Evolutionary conservation across 2,888 invertebrate genomes (phyloP).

Genomic region (Arctia plantaginis): DNA sequence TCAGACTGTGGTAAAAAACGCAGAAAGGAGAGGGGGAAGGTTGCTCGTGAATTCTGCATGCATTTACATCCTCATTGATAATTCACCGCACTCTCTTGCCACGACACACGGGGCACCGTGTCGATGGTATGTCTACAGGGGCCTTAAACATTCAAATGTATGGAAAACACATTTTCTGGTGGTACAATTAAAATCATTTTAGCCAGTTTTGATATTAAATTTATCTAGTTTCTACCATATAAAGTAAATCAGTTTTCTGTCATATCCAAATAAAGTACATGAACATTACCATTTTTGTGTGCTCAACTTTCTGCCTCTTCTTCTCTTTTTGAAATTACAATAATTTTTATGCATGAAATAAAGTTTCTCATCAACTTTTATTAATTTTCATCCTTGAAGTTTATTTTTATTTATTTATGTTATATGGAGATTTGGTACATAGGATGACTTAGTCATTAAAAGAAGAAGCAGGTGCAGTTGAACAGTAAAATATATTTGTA

Average conservation of each 20-base stretch:
- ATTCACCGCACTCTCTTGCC: slow-evolving; percentile 62
- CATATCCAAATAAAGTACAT: too few relatives aligned
- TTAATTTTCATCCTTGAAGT: background rate
- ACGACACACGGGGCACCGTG: slow-evolving; percentile 50
- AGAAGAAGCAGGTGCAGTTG: too few relatives aligned
- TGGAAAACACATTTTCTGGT: slow-evolving; percentile 13
- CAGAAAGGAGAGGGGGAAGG: slow-evolving; percentile 62
- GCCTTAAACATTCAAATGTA: slow-evolving; percentile 29
- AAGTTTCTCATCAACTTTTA: background rate
- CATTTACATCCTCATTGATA: slow-evolving; percentile 79
- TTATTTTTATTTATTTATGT: background rate
- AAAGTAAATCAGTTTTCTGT: background rate
- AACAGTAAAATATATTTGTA: too few relatives aligned
- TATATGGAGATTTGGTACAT: too few relatives aligned
- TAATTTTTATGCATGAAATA: background rate
- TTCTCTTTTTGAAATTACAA: background rate
- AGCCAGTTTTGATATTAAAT: background rate
- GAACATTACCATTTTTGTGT: too few relatives aligned
- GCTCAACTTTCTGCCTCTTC: background rate
- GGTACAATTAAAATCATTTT: background rate
- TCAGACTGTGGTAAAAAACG: slow-evolving; percentile 75
- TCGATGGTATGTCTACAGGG: slow-evolving; percentile 35
- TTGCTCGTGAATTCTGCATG: slow-evolving; percentile 65
- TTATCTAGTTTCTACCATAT: background rate
- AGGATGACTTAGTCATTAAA: too few relatives aligned